These are phyloP conservation scores for Telmatherina bonti DNA, from an alignment of 2,797 vertebrate species.

Conservation along the genomic window DNA sequence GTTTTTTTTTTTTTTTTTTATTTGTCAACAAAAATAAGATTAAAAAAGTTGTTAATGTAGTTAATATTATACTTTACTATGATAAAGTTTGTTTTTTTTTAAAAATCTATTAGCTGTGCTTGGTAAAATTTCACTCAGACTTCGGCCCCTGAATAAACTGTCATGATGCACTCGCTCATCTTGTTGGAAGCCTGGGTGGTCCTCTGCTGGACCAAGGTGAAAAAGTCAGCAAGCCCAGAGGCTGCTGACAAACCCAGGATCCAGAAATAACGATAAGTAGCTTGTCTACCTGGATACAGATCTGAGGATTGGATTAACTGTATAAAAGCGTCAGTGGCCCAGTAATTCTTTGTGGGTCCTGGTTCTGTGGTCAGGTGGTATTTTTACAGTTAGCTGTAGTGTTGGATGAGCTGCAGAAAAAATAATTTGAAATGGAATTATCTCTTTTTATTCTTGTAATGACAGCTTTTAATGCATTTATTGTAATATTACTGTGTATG, in stretches of 20 bases:
- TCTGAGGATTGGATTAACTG: slow-evolving; percentile 69
- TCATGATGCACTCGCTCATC: background rate
- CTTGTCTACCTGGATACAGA: slow-evolving; percentile 69
- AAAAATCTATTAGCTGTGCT: too few species aligned
- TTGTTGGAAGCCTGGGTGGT: slow-evolving; percentile 5
- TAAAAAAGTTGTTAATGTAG: background rate
- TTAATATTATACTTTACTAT: background rate
- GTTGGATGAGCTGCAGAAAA: background rate
- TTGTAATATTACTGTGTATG: too few species aligned
- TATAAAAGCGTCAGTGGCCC: slow-evolving; percentile 34
- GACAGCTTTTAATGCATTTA: too few species aligned
- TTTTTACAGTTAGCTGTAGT: slow-evolving; percentile 9
- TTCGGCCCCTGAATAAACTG: too few species aligned
- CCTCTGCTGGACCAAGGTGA: slow-evolving; percentile 18
- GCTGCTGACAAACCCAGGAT: slow-evolving; percentile 55
- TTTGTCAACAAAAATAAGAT: background rate
- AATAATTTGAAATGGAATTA: too few species aligned
- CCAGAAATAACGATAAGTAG: slow-evolving; percentile 75
- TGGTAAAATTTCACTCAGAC: too few species aligned
- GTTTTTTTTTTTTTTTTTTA: background rate
- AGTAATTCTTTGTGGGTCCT: slow-evolving; percentile 25
- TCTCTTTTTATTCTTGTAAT: too few species aligned
- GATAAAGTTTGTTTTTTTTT: background rate
- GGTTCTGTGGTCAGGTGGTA: slow-evolving; percentile 1
- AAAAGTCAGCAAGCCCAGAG: slow-evolving; percentile 35